Conservation (phyloP, 2,797 vertebrate genomes). For the Pangasius sanitwongsei region DNA sequence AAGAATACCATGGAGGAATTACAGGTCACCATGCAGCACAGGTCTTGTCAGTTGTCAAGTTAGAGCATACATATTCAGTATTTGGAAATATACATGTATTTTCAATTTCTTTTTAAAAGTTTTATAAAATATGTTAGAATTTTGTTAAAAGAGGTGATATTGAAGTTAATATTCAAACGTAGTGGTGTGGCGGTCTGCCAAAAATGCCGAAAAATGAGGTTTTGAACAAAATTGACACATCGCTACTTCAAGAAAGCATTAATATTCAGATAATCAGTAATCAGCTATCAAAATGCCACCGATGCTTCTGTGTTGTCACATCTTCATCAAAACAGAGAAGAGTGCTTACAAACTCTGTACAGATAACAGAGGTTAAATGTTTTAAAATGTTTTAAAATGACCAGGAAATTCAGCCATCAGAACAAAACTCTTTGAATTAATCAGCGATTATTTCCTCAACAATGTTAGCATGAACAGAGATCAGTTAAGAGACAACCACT, state of each 20-base stretch:
- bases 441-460: background rate
- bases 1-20: background rate
- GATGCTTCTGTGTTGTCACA: background rate
- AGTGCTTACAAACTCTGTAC: too few species aligned
- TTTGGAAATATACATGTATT: background rate
- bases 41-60: background rate
- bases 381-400: background rate
- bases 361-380: too few species aligned
- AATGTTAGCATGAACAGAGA: background rate
- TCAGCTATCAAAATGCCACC: background rate
- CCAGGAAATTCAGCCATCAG: background rate
- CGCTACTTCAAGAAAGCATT: background rate
- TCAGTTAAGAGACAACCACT: background rate
- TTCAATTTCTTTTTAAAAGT: background rate
- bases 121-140: background rate
- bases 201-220: background rate
- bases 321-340: background rate
- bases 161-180: background rate
- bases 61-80: too few species aligned
- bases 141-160: background rate
- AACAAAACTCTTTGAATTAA: background rate
- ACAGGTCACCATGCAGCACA: constrained; percentile 5
- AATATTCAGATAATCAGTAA: background rate
- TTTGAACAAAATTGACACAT: background rate
- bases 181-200: background rate